Evolutionary conservation across 2,113 vertebrate genomes (phyloP).

Genomic region (Scophthalmus maximus): DNA sequence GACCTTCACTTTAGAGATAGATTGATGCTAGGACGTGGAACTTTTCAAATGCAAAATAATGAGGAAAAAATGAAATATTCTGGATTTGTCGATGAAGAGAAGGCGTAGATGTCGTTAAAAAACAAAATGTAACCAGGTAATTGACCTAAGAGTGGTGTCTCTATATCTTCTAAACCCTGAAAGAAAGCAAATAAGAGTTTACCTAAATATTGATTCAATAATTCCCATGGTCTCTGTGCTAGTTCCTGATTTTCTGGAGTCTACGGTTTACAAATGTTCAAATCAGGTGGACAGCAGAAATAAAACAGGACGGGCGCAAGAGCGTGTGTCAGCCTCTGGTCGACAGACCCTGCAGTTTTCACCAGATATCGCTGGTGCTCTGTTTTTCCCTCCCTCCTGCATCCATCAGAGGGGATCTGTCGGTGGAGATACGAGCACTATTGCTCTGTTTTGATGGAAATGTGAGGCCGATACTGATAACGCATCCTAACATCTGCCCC

Average conservation of each 20-base stretch:
- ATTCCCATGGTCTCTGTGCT: background rate
- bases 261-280: constrained; percentile 1
- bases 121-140: no score
- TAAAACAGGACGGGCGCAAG: constrained; percentile 3
- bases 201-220: background rate
- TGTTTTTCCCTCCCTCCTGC: constrained; percentile 46
- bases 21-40: no score
- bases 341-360: constrained; percentile 6
- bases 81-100: no score
- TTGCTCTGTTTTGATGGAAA: constrained; percentile 55
- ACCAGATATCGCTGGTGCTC: constrained; percentile 8
- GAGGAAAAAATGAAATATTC: no score
- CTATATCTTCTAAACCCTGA: background rate
- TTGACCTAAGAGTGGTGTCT: background rate
- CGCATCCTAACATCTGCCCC: background rate
- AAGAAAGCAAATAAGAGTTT: background rate
- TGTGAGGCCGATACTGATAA: constrained; percentile 37
- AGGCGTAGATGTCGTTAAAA: no score
- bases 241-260: background rate
- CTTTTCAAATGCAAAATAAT: no score
- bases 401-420: constrained; percentile 13
- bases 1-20: no score
- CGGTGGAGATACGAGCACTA: constrained; percentile 11
- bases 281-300: background rate
- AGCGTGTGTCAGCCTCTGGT: background rate